These are phyloP conservation scores for Leptestheria dahalacensis DNA, from an alignment of 1,140 invertebrate species.

Conservation along the genomic window DNA sequence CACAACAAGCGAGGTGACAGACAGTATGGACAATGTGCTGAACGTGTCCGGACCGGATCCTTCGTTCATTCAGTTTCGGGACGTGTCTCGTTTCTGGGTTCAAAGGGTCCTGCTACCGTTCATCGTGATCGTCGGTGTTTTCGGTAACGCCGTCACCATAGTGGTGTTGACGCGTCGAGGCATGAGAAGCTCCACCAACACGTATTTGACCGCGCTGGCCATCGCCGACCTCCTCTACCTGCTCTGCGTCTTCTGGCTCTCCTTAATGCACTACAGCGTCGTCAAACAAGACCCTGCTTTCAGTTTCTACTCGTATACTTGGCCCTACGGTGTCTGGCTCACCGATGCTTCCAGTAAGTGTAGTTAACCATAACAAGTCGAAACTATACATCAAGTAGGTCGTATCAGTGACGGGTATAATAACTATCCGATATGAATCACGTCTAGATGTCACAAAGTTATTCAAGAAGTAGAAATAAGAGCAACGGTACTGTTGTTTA, in stretches of 20 bases:
- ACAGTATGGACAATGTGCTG: background rate
- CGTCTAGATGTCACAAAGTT: too few species aligned
- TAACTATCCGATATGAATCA: too few species aligned
- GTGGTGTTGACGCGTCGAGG: conserved; percentile 52
- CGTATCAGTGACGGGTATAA: too few species aligned
- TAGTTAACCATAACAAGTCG: conserved; percentile 15
- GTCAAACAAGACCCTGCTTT: conserved; percentile 26
- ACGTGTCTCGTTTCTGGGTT: conserved; percentile 39
- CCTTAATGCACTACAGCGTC: conserved; percentile 41
- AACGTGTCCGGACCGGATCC: conserved; percentile 1
- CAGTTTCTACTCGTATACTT: conserved; percentile 33
- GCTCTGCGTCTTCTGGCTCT: conserved; percentile 45
- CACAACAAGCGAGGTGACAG: background rate
- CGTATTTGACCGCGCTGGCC: conserved; percentile 54
- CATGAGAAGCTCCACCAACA: conserved; percentile 59
- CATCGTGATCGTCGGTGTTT: conserved; percentile 45
- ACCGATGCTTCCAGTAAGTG: conserved; percentile 44
- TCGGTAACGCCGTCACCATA: conserved; percentile 54
- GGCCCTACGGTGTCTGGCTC: conserved; percentile 39
- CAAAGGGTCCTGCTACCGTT: conserved; percentile 50
- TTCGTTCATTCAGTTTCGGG: conserved; percentile 24
- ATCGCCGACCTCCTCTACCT: conserved; percentile 54
- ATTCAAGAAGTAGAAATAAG: too few species aligned
- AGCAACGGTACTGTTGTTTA: too few species aligned
- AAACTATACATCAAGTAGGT: background rate